phyloP scores from a whole-genome alignment of 2,888 invertebrate species.

The Argyra leucocephala region DNA sequence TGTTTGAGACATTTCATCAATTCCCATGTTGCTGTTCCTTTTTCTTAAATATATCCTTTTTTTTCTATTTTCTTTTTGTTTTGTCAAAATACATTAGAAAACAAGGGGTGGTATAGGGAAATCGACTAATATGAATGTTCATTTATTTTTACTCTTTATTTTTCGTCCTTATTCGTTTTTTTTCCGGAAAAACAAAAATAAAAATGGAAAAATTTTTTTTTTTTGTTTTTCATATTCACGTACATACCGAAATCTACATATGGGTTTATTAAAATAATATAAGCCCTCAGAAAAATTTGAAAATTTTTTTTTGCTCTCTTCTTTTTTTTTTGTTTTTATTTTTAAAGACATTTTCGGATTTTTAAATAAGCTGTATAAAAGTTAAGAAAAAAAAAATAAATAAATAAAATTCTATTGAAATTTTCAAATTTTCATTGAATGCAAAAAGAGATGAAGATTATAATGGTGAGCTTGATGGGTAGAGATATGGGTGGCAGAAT shows the following conservation, averaged over 20 bases:
- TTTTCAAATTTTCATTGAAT: background rate
- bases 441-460: background rate
- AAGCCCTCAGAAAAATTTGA: too few relatives aligned
- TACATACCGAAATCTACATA: background rate
- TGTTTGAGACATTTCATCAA: slow-evolving; percentile 3
- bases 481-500: too few relatives aligned
- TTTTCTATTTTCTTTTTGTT: too few relatives aligned
- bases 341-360: background rate
- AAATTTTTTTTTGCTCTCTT: too few relatives aligned
- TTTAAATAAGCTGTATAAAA: background rate
- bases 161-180: background rate
- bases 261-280: too few relatives aligned
- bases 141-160: background rate
- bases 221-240: background rate
- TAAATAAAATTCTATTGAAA: background rate
- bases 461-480: too few relatives aligned
- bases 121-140: background rate
- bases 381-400: background rate
- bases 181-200: background rate
- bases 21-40: background rate
- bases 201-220: background rate
- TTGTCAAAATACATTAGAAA: background rate
- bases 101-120: background rate
- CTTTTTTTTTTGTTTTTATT: background rate
- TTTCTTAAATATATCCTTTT: too few relatives aligned